Conservation (phyloP, 1,140 invertebrate genomes). For the Ostrea denselamellosa region DNA sequence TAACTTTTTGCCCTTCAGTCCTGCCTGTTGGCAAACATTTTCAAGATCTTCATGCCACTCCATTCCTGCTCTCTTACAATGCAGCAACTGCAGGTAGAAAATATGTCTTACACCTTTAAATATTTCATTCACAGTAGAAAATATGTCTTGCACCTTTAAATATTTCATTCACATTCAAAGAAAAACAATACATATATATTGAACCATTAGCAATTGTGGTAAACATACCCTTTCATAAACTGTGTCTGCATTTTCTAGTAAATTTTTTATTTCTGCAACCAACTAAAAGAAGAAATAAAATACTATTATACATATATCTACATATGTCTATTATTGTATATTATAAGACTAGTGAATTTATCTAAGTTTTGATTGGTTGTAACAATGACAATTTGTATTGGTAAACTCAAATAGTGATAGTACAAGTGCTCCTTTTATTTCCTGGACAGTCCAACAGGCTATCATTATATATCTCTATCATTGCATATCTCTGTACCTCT, state of each 20-base stretch:
- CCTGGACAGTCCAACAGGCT: too few species aligned
- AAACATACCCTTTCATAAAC: constrained; percentile 76
- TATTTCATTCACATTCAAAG: not conserved
- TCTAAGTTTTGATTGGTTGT: too few species aligned
- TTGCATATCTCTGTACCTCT: too few species aligned
- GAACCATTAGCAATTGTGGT: not conserved
- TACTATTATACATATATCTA: not conserved
- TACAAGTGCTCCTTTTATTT: too few species aligned
- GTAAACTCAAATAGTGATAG: too few species aligned
- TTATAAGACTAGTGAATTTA: too few species aligned
- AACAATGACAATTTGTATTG: too few species aligned
- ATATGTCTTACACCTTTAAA: constrained; percentile 32
- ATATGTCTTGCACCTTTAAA: constrained; percentile 29
- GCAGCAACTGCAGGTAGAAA: constrained; percentile 69
- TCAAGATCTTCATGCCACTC: constrained; percentile 81
- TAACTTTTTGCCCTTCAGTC: constrained; percentile 81
- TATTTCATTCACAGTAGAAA: constrained; percentile 40
- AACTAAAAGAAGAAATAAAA: constrained; percentile 65
- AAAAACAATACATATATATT: too few species aligned
- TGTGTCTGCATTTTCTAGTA: constrained; percentile 73
- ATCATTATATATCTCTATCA: too few species aligned
- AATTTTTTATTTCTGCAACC: constrained; percentile 74
- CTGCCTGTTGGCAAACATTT: constrained; percentile 77
- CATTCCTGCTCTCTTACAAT: constrained; percentile 76
- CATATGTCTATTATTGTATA: not conserved